Conservation (phyloP, 2,113 vertebrate species). For the Acrocephalus arundinaceus region DNA sequence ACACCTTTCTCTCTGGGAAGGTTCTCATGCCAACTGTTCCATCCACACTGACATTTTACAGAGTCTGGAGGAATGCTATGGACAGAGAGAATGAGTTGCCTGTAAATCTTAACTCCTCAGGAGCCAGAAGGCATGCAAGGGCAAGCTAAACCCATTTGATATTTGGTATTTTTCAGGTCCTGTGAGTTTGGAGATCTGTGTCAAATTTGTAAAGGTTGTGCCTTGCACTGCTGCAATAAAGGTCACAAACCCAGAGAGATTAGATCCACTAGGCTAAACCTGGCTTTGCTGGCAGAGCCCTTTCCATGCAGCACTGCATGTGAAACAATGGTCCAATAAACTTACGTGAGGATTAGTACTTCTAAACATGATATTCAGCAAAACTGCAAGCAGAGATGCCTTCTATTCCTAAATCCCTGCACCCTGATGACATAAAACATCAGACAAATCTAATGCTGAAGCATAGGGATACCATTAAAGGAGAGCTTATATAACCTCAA, state of each 20-base stretch:
- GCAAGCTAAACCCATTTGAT: not conserved
- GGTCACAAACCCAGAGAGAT: not conserved
- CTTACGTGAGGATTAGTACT: not conserved
- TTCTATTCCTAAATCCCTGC: not conserved
- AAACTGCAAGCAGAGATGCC: not conserved
- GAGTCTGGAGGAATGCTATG: not conserved
- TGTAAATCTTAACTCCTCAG: not conserved
- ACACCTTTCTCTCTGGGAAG: not conserved
- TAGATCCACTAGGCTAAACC: not conserved
- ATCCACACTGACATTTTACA: accelerated
- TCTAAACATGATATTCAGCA: not conserved
- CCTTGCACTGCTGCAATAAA: not conserved
- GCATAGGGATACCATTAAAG: not conserved
- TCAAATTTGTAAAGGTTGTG: not conserved
- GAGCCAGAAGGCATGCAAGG: not conserved
- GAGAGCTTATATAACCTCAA: not conserved
- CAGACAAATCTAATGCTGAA: not conserved
- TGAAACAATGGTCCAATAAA: not conserved
- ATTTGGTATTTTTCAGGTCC: not conserved
- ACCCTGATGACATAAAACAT: not conserved
- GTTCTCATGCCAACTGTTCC: not conserved
- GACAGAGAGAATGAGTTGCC: not conserved
- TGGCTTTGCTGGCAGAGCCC: not conserved
- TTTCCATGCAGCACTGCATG: not conserved
- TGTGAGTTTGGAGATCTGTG: not conserved